Percentiles rank a stretch among this genome's conserved stretches.
Evolutionary conservation across 2,888 invertebrate species (phyloP).

Genomic region (Rhodophaea formosa): DNA sequence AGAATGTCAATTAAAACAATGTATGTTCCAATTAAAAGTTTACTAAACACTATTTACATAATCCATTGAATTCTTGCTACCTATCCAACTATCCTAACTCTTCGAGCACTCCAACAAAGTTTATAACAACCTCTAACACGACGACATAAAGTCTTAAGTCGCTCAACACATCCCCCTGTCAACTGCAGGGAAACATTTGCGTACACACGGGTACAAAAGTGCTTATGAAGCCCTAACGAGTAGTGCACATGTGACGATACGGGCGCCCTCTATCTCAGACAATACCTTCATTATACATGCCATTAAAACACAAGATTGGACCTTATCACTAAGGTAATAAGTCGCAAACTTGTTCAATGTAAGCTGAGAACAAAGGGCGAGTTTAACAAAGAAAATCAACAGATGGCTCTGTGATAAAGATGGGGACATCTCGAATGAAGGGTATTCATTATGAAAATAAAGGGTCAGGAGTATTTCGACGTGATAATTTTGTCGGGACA

Average conservation of each 20-base stretch:
- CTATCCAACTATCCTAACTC: conserved; percentile 20
- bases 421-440: conserved; percentile 45
- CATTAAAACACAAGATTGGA: conserved; percentile 42
- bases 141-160: conserved; percentile 30
- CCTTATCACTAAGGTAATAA: conserved; percentile 46
- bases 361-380: conserved; percentile 41
- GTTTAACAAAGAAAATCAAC: conserved; percentile 68
- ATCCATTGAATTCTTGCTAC: conserved; percentile 36
- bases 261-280: conserved; percentile 56
- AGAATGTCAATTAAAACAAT: conserved; percentile 45
- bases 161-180: conserved; percentile 18
- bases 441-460: conserved; percentile 61
- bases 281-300: conserved; percentile 53
- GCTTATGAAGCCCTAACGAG: conserved; percentile 51
- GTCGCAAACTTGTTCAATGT: conserved; percentile 41
- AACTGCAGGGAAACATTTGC: conserved; percentile 30
- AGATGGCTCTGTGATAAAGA: conserved; percentile 65
- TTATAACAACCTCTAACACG: conserved; percentile 24
- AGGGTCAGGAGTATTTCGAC: conserved; percentile 42
- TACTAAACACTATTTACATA: conserved; percentile 42
- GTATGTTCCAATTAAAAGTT: conserved; percentile 47
- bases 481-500: conserved; percentile 40
- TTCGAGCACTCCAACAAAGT: conserved; percentile 13
- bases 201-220: conserved; percentile 51
- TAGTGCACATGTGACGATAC: conserved; percentile 57